Evolutionary conservation across 2,113 vertebrate species (phyloP).

Genomic region (Callithrix jacchus): DNA sequence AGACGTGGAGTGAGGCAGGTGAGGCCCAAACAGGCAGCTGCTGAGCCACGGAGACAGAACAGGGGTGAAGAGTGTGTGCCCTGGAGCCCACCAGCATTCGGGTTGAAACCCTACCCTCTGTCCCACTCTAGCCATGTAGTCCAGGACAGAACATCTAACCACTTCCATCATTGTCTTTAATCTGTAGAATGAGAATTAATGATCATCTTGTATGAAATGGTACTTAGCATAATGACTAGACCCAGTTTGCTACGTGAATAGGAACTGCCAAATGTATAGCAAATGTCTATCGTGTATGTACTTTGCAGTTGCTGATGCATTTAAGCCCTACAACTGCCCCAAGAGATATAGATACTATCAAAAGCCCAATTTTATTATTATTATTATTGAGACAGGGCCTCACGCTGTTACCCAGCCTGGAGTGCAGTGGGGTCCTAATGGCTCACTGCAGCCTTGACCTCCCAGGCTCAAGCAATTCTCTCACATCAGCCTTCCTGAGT

Average conservation of each 20-base stretch:
- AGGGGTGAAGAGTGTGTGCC: background rate
- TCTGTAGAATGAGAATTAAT: background rate
- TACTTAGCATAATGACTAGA: too few relatives aligned
- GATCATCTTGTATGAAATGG: background rate
- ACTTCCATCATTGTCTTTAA: background rate
- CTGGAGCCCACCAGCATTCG: background rate
- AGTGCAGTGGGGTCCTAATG: too few relatives aligned
- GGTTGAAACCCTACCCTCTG: background rate
- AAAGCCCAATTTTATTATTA: background rate
- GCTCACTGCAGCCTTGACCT: too few relatives aligned
- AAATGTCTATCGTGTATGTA: fast-evolving
- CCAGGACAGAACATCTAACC: background rate
- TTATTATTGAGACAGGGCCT: too few relatives aligned
- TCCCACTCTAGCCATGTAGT: too few relatives aligned
- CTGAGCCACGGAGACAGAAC: background rate
- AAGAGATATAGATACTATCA: background rate
- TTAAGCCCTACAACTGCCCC: background rate
- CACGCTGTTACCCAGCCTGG: too few relatives aligned
- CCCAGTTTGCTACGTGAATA: too few relatives aligned
- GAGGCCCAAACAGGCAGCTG: background rate
- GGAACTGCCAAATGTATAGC: too few relatives aligned
- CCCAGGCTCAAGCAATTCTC: too few relatives aligned
- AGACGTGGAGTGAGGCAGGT: background rate
- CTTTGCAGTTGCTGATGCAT: background rate
- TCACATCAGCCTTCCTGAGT: too few relatives aligned